These are phyloP conservation scores for Agapostemon virescens DNA, from an alignment of 2,888 invertebrate genomes.

Conservation along the genomic window DNA sequence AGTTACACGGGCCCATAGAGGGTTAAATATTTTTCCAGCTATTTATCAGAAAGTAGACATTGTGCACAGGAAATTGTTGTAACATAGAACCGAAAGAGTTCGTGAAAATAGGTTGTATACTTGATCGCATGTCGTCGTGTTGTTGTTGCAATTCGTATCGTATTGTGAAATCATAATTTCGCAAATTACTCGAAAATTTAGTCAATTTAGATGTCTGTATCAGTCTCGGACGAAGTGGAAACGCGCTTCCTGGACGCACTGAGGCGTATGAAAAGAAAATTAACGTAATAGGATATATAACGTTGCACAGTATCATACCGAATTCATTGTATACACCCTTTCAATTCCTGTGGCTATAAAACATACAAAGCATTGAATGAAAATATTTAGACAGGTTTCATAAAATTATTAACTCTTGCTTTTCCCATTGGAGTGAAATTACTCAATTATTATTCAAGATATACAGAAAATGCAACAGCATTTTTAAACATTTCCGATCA, in stretches of 20 bases:
- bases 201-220: conserved; percentile 30
- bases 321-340: conserved; percentile 33
- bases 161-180: conserved; percentile 16
- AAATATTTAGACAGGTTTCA: background rate
- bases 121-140: background rate
- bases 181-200: conserved; percentile 33
- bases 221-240: conserved; percentile 56
- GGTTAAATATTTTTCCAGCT: too few relatives aligned
- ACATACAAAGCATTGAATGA: background rate
- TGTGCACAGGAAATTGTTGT: background rate
- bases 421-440: background rate
- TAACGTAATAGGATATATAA: conserved; percentile 59
- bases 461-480: background rate
- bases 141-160: background rate
- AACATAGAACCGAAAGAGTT: background rate
- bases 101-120: background rate
- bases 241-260: conserved; percentile 59
- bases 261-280: conserved; percentile 45
- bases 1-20: too few relatives aligned
- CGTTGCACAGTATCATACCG: conserved; percentile 44
- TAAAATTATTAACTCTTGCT: background rate
- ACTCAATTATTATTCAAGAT: background rate
- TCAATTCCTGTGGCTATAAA: background rate
- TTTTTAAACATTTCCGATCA: background rate
- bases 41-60: background rate